Evolutionary conservation across 2,797 vertebrate species (phyloP), one percentile per base, ranked within the genome.

Genomic region (Heliangelus exortis): DNA sequence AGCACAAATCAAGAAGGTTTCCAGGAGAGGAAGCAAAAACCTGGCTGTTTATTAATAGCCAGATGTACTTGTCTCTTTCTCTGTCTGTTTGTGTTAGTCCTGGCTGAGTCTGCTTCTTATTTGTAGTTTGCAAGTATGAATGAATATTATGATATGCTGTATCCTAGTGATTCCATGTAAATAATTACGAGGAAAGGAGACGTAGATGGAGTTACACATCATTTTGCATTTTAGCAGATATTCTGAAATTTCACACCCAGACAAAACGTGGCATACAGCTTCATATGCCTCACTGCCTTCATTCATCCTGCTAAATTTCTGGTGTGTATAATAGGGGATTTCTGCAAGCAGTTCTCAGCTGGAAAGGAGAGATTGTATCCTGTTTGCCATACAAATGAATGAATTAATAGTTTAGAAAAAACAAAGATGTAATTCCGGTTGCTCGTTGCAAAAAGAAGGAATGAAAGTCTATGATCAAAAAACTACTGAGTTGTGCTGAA

Each of bases 1-100:
- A 84, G 48, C n/a, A 81, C 51, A 81, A 82, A 43, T 80, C 89
- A 71, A 82, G 85, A 82, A 92, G 74, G 80, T 82, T 95, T 95
- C 92, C 93, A 92, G 67, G 50, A 93, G 67, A 94, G 92, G 95
- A 96, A 96, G 83, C 67, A 77, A 82, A 92, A 92, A 77, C 2
- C 67, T 84, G 67, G 16, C 77, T 96, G 93, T 96, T 97, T 94
- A 95, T 92, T 92, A 83, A 45, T 20, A 63, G 53, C 48, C 82
- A 93, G 83, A 92, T 93, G 79, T 82, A 87, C 83, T 82, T 84
- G 86, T 92, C 72, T 92, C 61, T 90, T 53, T 66, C 43, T 72
- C 73, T 65, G 41, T 47, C 28, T 95, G 89, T 95, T 95, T 95
- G 73, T 63, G 19, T 91, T 79, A 86, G 33, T 39, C 53, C 57